A percentile compares a stretch with the other conserved stretches of the same genome.
phyloP scores from a whole-genome alignment of 1,140 invertebrate genomes.

The Thalassaphorura encarpata region DNA sequence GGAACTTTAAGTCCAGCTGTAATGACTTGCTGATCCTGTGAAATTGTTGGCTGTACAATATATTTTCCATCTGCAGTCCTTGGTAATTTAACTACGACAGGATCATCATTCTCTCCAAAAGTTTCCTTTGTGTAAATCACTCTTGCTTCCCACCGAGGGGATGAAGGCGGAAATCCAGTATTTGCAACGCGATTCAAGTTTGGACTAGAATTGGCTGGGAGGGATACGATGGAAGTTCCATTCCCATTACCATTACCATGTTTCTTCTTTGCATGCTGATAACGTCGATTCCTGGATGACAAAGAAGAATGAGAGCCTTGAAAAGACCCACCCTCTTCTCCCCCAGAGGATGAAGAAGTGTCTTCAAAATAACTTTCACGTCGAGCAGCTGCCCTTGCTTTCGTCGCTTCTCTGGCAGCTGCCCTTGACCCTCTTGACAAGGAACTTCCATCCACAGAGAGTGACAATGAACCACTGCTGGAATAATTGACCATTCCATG shows the following conservation, averaged over 20 bases:
- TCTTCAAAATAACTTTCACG: conserved; percentile 25
- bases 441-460: conserved; percentile 16
- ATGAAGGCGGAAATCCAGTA: conserved; percentile 4
- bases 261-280: not conserved
- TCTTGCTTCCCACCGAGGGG: conserved; percentile 29
- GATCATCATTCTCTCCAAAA: conserved; percentile 14
- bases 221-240: not conserved
- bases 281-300: conserved; percentile 10
- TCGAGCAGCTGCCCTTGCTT: conserved; percentile 26
- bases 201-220: not conserved
- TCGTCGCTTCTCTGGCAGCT: conserved; percentile 28
- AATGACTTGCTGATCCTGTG: conserved; percentile 15
- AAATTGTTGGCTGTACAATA: not conserved
- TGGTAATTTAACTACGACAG: conserved; percentile 18
- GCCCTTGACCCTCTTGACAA: conserved; percentile 15
- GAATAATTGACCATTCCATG: conserved; percentile 1
- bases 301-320: conserved; percentile 30
- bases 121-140: conserved; percentile 29
- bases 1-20: conserved; percentile 28
- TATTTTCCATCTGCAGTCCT: no score
- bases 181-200: not conserved
- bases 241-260: not conserved
- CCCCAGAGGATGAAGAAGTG: conserved; percentile 12
- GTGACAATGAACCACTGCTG: conserved; percentile 12
- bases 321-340: conserved; percentile 7